A percentile compares a stretch with the other conserved stretches of the same genome.
phyloP scores from a whole-genome alignment of 2,888 invertebrate genomes.

The Dione vanillae region DNA sequence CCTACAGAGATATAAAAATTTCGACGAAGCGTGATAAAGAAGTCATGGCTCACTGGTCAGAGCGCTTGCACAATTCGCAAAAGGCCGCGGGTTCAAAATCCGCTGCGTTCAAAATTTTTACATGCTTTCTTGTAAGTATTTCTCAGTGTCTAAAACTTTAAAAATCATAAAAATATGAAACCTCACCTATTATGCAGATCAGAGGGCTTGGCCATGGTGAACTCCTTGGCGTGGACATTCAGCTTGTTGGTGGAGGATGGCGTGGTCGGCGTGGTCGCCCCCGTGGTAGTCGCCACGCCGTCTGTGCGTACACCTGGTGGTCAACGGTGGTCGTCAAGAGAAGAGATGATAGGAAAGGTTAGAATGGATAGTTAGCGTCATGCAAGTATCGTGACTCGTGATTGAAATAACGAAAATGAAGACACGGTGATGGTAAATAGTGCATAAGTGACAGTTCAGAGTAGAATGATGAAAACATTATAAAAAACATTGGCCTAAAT shows the following conservation, averaged over 20 bases:
- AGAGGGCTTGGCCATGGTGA: slow-evolving; percentile 90
- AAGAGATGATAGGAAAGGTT: slow-evolving; percentile 75
- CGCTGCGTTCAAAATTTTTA: too few species aligned
- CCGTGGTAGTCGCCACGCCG: slow-evolving; percentile 70
- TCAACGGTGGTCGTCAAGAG: slow-evolving; percentile 79
- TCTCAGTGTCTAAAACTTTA: too few species aligned
- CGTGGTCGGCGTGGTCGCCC: slow-evolving; percentile 58
- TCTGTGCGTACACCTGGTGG: slow-evolving; percentile 86
- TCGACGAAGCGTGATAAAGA: too few species aligned
- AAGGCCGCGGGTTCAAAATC: too few species aligned
- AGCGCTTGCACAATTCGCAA: too few species aligned
- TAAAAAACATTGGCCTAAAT: slow-evolving; percentile 14
- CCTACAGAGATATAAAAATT: too few species aligned
- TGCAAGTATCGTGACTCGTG: slow-evolving; percentile 6
- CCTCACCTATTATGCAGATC: slow-evolving; percentile 80
- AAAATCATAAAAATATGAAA: slow-evolving; percentile 1
- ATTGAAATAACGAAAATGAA: slow-evolving; percentile 19
- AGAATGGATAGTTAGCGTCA: slow-evolving; percentile 45
- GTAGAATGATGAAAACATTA: slow-evolving; percentile 4
- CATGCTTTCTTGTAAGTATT: too few species aligned
- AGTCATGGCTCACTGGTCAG: too few species aligned
- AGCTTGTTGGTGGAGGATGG: slow-evolving; percentile 84
- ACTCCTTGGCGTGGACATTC: slow-evolving; percentile 95
- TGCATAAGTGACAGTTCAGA: slow-evolving; percentile 10
- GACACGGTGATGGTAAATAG: slow-evolving; percentile 2